Evolutionary conservation across 1,140 invertebrate genomes (phyloP), one percentile per base, ranked within the genome.

Genomic region (Zaprionus vittiger): DNA sequence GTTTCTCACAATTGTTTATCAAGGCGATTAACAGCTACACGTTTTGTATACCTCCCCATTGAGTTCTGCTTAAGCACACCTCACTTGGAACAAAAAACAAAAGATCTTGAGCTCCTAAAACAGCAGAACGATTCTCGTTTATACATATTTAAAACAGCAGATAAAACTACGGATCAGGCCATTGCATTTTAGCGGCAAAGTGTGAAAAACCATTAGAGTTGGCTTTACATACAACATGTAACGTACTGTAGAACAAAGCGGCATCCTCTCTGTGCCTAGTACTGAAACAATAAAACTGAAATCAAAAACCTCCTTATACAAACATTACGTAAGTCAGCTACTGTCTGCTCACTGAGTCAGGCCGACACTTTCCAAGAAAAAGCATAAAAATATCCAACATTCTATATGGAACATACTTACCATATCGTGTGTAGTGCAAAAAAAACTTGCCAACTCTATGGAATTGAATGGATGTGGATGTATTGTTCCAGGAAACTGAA

Each of bases 271-370:
- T 26, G 12, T 6, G 6, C 17, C 12, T 7, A 41, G 44, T 4
- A 28, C 14, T 17, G 17, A 55, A 74, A 89, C 81, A 81, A 89
- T 83, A 87, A 81, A 83, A 72, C 76, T 65, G 54, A 83, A 89
- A 87, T 87, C 78, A 87, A 89, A 81, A 79, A 71, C 77, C 74
- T 81, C 14, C 77, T 81, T 89, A 63, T 90, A 71, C 63, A 84
- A 85, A 85, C 82, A 83, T 85, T 89, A 79, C 82, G 76, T 80
- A 89, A 89, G 81, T 64, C 56, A 69, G 84, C 85, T 90, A 84
- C 84, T 79, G 84, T 84, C 41, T 17, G 38, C 24, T 26, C 24
- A 17, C 38, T 44, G 38, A n/a, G 38, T 73, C 34, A 70, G 72
- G 77, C 55, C 73, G 62, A 54, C 63, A 80, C 24, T 87, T 87